phyloP scores from a whole-genome alignment of 30 jellyfish, hydroid and myxozoan species.

The Hydractinia symbiolongicarpus region DNA sequence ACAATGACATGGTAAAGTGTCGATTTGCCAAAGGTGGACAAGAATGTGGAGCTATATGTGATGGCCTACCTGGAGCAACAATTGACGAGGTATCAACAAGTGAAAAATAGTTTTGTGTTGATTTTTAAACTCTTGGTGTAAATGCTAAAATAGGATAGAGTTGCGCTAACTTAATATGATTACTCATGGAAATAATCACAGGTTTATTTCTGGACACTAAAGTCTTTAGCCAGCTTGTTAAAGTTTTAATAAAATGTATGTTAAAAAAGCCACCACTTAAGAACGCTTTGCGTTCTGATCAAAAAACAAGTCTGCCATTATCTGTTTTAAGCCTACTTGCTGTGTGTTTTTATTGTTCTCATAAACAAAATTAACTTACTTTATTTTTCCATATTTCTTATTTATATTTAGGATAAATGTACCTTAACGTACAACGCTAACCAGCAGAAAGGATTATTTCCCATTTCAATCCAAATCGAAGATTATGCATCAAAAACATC shows the following conservation, averaged over 20 bases:
- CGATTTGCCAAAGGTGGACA: constrained; percentile 18
- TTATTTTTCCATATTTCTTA: neutral
- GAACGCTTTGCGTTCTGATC: no score
- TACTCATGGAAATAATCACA: no score
- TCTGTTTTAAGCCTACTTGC: no score
- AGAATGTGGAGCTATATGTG: constrained; percentile 31
- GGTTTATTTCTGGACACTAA: no score
- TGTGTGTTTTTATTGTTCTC: no score
- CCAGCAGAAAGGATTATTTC: neutral
- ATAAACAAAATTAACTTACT: neutral
- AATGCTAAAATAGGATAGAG: no score
- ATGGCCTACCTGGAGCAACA: constrained; percentile 5
- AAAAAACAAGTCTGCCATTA: no score
- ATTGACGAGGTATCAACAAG: constrained; percentile 3
- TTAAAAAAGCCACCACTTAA: no score
- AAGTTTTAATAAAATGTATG: no score
- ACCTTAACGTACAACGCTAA: neutral
- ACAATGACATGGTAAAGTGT: constrained; percentile 29
- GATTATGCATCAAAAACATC: constrained; percentile 3
- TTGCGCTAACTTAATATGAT: no score
- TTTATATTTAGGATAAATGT: constrained; percentile 12
- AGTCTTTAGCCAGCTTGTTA: no score
- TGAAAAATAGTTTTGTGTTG: neutral
- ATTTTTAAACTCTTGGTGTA: no score
- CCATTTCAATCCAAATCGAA: constrained; percentile 7